Conservation (phyloP, 2,888 invertebrate species). For the Drosophila niveifrons region DNA sequence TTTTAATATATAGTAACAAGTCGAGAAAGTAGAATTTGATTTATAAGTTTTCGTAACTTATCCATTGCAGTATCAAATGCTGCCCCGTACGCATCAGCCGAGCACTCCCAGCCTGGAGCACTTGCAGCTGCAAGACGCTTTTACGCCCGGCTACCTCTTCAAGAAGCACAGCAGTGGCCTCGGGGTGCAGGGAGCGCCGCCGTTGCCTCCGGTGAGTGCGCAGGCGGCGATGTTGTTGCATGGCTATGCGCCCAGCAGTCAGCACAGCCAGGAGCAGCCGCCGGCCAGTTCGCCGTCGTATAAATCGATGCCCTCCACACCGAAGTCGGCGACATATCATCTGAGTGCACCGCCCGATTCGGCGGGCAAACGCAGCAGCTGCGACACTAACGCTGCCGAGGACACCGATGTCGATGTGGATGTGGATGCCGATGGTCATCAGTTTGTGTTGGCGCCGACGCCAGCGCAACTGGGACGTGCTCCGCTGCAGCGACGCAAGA, state of each 20-base stretch:
- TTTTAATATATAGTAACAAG: too few relatives aligned
- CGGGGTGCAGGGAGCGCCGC: constrained; percentile 48
- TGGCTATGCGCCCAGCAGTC: constrained; percentile 69
- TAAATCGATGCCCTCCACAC: constrained; percentile 84
- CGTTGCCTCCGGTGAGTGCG: constrained; percentile 64
- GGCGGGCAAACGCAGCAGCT: constrained; percentile 54
- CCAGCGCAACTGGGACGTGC: constrained; percentile 97
- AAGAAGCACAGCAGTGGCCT: constrained; percentile 81
- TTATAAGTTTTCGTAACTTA: too few relatives aligned
- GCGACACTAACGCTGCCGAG: constrained; percentile 49
- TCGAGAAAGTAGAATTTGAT: too few relatives aligned
- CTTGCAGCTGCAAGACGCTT: constrained; percentile 55
- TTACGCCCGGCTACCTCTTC: constrained; percentile 71
- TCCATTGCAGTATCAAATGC: constrained; percentile 61
- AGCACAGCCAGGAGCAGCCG: constrained; percentile 58
- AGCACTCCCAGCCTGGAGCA: constrained; percentile 62
- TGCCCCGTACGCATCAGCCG: constrained; percentile 72
- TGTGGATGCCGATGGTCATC: constrained; percentile 80
- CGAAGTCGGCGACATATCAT: constrained; percentile 83
- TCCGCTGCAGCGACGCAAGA: constrained; percentile 94
- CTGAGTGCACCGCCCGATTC: constrained; percentile 71
- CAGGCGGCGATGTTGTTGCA: constrained; percentile 74
- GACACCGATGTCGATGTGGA: constrained; percentile 74
- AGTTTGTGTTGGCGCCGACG: constrained; percentile 95
- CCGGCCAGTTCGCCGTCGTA: constrained; percentile 82